Conservation (phyloP, 2,113 vertebrate genomes). For the Dipodomys merriami region DNA sequence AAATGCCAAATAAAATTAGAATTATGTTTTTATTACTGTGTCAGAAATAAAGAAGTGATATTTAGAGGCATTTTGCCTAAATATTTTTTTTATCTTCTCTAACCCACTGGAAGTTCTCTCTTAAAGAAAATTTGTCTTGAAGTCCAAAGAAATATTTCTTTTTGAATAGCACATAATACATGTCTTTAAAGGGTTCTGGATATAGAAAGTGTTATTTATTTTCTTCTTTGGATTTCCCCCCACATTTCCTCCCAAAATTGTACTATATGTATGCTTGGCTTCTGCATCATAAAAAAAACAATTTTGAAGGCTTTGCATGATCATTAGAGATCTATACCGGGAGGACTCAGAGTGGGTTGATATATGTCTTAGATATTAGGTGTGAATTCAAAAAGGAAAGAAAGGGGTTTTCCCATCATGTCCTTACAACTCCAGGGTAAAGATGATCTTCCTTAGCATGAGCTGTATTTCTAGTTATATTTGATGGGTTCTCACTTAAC, state of each 20-base stretch:
- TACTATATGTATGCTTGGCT: neutral
- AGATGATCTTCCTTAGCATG: neutral
- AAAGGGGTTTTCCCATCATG: neutral
- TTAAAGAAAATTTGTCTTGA: neutral
- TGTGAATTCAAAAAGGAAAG: neutral
- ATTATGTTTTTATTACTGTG: constrained; percentile 24
- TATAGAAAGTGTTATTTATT: neutral
- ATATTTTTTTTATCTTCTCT: neutral
- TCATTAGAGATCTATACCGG: neutral
- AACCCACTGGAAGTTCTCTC: neutral
- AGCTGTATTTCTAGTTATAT: neutral
- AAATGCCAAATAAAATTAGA: constrained; percentile 37
- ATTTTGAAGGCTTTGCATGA: constrained; percentile 5
- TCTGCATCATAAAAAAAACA: constrained; percentile 22
- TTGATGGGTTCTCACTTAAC: neutral
- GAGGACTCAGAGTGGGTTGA: neutral
- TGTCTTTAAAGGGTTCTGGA: neutral
- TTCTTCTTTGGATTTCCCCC: constrained; percentile 22
- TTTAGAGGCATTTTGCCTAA: neutral
- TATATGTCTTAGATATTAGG: neutral
- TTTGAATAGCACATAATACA: constrained; percentile 3
- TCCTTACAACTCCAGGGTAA: neutral
- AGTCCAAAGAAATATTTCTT: constrained; percentile 41
- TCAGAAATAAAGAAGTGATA: constrained; percentile 32
- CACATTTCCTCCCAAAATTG: neutral